Evolutionary conservation across 2,797 vertebrate genomes (phyloP), one percentile per base, ranked within the genome.

Genomic region (Perodicticus potto): DNA sequence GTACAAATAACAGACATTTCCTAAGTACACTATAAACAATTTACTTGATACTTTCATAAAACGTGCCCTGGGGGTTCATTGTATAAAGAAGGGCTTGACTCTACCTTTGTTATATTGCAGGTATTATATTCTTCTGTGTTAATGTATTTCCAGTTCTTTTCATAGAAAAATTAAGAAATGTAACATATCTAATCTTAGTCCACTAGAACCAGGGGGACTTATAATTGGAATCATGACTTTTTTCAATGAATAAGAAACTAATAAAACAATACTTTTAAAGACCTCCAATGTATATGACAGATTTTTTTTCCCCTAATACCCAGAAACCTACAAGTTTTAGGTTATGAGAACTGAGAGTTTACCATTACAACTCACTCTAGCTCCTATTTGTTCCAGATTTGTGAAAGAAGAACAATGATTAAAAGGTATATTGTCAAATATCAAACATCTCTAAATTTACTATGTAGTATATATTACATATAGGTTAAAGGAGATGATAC

Each of bases 211-310:
- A 96, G 96, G 40, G 89, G 63, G 82, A 89, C 74, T 90, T 96
- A 74, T 91, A 97, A 97, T 92, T 97, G 93, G 94, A 96, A 85
- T 94, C 96, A 96, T 89, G 25, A 93, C 67, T 89, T 59, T 93
- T 77, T 83, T 86, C 93, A 65, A 80, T 88, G 96, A 95, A 45
- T 91, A 92, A 65, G n/a, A 94, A 97, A 94, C 81, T 89, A 96
- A 97, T 95, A 96, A 97, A 96, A 85, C 85, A 97, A 94, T 95
- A 95, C 92, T 63, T 95, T 82, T 49, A 16, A 87, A 86, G 96
- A 89, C 14, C 59, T 92, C 59, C 82, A 93, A 73, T 74, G 53
- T 55, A 45, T 80, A 27, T 93, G 82, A 73, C 74, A 93, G 45
- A 93, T 82, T 86, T 94, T 80, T 80, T 69, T 93, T 93, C 69